Base-by-base conservation (phyloP, 2,113 vertebrate species). In the Sapayoa aenigma region DNA sequence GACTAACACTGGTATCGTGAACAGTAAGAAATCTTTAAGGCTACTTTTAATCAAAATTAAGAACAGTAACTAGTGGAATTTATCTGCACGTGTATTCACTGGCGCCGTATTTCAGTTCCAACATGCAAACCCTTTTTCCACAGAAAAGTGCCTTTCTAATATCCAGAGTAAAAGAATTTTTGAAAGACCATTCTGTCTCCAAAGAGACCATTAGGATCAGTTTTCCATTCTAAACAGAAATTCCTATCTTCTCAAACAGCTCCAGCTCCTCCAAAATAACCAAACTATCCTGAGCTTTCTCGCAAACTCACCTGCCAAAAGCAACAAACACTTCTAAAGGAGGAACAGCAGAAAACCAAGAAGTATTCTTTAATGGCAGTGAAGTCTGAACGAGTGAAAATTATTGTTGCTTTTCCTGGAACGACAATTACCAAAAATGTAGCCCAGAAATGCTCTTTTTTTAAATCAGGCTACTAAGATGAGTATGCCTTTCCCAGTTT, bases 241-340 rank as follows among this genome's bases (percentile, higher is more conserved):
- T 76, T 89, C 73, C 86, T 71, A 89, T 93, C 76, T 87, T 74
- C 84, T 83, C 59, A 42, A 88, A 85, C 76, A 81, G 76, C 77
- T 72, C 80, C 53, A 83, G 59, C 90, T 90, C 28, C 92, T 93
- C 90, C 94, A 96, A 96, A 97, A 67, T 88, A 97, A 97, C 85
- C 90, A 94, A 96, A 88, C 67, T 73, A 86, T 74, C 88, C 76
- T 7, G 25, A 88, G 71, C 78, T 88, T 67, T 86, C 76, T 63
- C 25, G 10, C 3, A 0, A 12, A 18, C 58, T 50, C 66, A 92
- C 60, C 63, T 80, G 96, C 95, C 96, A 96, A 96, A 58, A 92
- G 83, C 89, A 97, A 97, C 90, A 96, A 39, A 65, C 6, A 1
- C 41, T 86, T 55, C 59, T 39, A 63, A 81, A 74, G 79, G 44